Evolutionary conservation across 2,797 vertebrate species (phyloP), one percentile per base, ranked within the genome.

Genomic region (Semaprochilodus insignis): DNA sequence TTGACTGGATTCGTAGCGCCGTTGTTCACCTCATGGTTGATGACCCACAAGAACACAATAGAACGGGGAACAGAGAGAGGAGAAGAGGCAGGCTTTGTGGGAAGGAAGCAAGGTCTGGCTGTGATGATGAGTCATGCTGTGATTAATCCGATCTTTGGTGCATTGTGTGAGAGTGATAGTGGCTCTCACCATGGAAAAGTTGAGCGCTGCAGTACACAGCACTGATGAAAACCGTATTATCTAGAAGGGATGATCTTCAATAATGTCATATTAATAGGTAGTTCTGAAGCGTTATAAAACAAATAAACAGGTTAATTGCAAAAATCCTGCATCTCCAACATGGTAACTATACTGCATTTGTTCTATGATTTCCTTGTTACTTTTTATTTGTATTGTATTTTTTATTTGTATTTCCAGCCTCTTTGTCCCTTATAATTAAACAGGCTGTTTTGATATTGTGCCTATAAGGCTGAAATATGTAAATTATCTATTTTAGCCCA

Each of bases 51-150:
- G 52, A 34, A 15, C 14, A 74, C 51, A 11, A 62, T 16, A 36
- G 10, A n/a, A 21, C 3, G 11, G 55, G 17, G 3, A 21, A 52
- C 48, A n/a, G 1, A n/a, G 21, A 1, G 10, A 51, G 67, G 19
- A 70, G 11, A n/a, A 55, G 4, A 55, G 15, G 25, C 21, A 1
- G 19, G 6, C 4, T 44, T 62, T 48, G 21, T 62, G 21, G 13
- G 36, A 11, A 17, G 55, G 14, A 25, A 62, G 19, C 2, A 23
- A 51, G 40, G n/a, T 11, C 69, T 71, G 40, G n/a, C 51, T 73
- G 70, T 27, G 70, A 34, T 52, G 70, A 72, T 73, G 51, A 73
- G 51, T 73, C 51, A 73, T 55, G 71, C 71, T 73, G 51, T 73
- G 71, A 73, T 73, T 55, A 55, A 27, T 73, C 71, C 40, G 25